Evolutionary conservation across 2,113 vertebrate species (phyloP).

Genomic region (Sander lucioperca): DNA sequence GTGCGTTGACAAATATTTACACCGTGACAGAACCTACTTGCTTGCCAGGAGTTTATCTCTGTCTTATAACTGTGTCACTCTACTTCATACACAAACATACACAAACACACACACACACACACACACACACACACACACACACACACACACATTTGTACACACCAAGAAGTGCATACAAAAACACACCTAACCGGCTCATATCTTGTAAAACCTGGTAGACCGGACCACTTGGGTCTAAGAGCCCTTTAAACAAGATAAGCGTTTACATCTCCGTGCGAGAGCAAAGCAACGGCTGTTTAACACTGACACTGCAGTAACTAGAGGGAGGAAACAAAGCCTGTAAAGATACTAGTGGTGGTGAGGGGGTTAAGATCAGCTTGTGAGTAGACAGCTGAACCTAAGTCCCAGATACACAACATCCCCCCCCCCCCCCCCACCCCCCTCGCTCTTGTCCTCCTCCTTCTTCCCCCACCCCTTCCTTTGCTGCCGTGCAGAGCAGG

Average conservation of each 20-base stretch:
- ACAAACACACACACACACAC: neutral
- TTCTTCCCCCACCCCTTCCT: conserved; percentile 65
- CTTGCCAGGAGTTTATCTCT: neutral
- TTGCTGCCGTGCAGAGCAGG: conserved; percentile 64
- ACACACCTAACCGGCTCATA: conserved; percentile 65
- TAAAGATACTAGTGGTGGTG: conserved; percentile 37
- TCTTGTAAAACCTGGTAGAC: conserved; percentile 68
- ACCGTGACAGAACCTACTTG: conserved; percentile 26
- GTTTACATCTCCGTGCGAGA: conserved; percentile 1
- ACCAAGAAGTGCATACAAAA: conserved; percentile 23
- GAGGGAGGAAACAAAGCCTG: conserved; percentile 48
- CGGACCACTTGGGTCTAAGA: conserved; percentile 29
- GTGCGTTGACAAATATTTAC: conserved; percentile 69
- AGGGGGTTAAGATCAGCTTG: conserved; percentile 63
- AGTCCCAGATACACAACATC: conserved; percentile 78
- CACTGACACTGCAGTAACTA: conserved; percentile 59
- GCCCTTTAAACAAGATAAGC: conserved; percentile 74
- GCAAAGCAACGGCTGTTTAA: conserved; percentile 50
- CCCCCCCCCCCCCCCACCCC: conserved; percentile 27
- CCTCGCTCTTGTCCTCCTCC: conserved; percentile 43
- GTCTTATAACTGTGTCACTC: conserved; percentile 11
- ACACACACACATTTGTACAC: neutral
- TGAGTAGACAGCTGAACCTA: conserved; percentile 85
- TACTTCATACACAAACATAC: conserved; percentile 21
- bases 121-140: no score